These are phyloP conservation scores for Plebejus anna DNA, from an alignment of 2,888 invertebrate genomes.

Conservation along the genomic window DNA sequence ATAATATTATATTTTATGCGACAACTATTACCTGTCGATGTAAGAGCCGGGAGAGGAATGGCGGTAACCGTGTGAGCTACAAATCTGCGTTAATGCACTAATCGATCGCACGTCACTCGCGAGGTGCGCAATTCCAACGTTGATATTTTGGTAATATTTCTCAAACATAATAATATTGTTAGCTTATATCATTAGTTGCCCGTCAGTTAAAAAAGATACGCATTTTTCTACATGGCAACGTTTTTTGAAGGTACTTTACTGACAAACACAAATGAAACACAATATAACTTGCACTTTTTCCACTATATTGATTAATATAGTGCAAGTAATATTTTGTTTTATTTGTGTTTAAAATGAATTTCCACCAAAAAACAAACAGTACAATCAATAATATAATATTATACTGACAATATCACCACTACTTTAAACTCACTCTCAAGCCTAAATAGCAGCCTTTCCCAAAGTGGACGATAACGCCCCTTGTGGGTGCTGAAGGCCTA, in stretches of 20 bases:
- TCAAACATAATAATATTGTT: background rate
- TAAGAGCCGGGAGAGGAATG: background rate
- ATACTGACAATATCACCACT: background rate
- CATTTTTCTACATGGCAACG: background rate
- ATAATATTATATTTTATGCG: background rate
- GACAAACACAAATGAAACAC: background rate
- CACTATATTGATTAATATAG: too few relatives aligned
- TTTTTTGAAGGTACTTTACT: background rate
- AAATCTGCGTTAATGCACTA: slow-evolving; percentile 35
- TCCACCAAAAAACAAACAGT: too few relatives aligned
- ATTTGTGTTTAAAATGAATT: too few relatives aligned
- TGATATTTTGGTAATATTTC: background rate
- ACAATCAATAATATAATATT: too few relatives aligned
- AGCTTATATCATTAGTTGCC: background rate
- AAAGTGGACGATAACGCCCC: too few relatives aligned
- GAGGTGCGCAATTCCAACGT: slow-evolving; percentile 27
- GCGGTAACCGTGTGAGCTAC: slow-evolving; percentile 29
- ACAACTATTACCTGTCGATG: background rate
- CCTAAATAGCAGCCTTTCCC: too few relatives aligned
- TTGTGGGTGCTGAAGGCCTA: too few relatives aligned
- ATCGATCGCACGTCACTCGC: slow-evolving; percentile 32
- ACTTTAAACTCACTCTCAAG: background rate
- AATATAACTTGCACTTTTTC: too few relatives aligned
- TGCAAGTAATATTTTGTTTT: too few relatives aligned
- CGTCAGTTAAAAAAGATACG: background rate